Evolutionary conservation across 2,888 invertebrate genomes (phyloP).

Genomic region (Hedya salicella): DNA sequence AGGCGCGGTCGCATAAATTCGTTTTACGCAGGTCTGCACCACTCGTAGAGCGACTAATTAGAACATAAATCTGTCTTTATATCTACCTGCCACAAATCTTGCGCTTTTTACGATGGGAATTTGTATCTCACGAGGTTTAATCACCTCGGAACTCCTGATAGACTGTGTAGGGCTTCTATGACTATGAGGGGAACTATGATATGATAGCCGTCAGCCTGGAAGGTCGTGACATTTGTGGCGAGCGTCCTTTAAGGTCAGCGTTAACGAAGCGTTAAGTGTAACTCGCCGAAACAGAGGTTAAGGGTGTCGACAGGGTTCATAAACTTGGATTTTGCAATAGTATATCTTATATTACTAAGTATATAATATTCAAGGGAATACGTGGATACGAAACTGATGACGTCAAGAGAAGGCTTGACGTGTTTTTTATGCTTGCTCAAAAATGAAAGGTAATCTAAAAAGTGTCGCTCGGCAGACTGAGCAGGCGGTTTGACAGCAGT

Average conservation of each 20-base stretch:
- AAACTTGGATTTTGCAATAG: slow-evolving; percentile 13
- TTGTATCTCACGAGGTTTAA: slow-evolving; percentile 48
- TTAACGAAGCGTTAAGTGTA: slow-evolving; percentile 40
- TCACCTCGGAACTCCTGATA: slow-evolving; percentile 29
- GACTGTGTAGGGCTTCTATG: neutral
- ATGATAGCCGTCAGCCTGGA: slow-evolving; percentile 14
- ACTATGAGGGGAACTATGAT: neutral
- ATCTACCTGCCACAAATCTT: slow-evolving; percentile 58
- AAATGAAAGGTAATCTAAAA: slow-evolving; percentile 2
- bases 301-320: slow-evolving; percentile 17
- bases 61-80: slow-evolving; percentile 78
- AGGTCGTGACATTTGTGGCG: slow-evolving; percentile 38
- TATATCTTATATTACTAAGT: neutral
- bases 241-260: slow-evolving; percentile 41
- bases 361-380: neutral
- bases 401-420: neutral
- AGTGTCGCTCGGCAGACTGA: slow-evolving; percentile 2
- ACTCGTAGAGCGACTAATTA: slow-evolving; percentile 72
- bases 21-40: slow-evolving; percentile 69
- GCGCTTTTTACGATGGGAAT: slow-evolving; percentile 67
- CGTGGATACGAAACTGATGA: neutral
- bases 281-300: slow-evolving; percentile 27
- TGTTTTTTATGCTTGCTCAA: neutral
- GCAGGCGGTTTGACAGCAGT: slow-evolving; percentile 30
- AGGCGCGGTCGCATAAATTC: slow-evolving; percentile 75